Evolutionary conservation across 2,888 invertebrate genomes (phyloP), one percentile per base, ranked within the genome.

Genomic region (Phrixothrix hirtus): DNA sequence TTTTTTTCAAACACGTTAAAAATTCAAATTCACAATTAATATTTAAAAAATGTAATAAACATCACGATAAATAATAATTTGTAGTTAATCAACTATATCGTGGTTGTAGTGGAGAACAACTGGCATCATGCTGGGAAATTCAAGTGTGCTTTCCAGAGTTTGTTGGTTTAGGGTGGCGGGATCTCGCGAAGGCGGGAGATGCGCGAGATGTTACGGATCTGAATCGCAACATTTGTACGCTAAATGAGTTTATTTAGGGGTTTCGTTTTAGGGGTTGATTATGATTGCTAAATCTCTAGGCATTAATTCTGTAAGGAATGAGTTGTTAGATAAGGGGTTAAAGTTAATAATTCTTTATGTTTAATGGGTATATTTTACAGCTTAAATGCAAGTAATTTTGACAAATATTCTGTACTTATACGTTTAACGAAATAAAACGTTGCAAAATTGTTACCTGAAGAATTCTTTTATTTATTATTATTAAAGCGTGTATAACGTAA

Each of bases 51-150:
- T 5, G 3, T 13, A 44, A 15, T 26, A 43, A 30, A 11, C 15
- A 26, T 34, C 44, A 44, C 44, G 34, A 25, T 30, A 21, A 21
- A 3, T 42, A 35, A 26, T 35, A 29, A 31, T 15, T 17, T 13
- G 16, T 37, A 7, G 21, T 31, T 45, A 43, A 58, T 27, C 52
- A 57, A 57, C 60, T 62, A 53, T 37, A 55, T 62, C 59, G 61
- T 58, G 45, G 60, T 62, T 62, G 46, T 57, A 53, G 57, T 61
- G 52, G 55, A 59, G 60, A 55, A 54, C 55, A 49, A 63, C 63
- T 63, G 63, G 57, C 58, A 57, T 56, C 58, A 55, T 44, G 58
- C 48, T 51, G 58, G 49, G 57, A 53, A 41, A 50, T 50, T 58
- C 43, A 37, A 54, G 47, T 48, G 57, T 47, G 41, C 47, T 58